These are phyloP conservation scores for Nesoenas mayeri DNA, from an alignment of 2,113 vertebrate species.

Conservation along the genomic window DNA sequence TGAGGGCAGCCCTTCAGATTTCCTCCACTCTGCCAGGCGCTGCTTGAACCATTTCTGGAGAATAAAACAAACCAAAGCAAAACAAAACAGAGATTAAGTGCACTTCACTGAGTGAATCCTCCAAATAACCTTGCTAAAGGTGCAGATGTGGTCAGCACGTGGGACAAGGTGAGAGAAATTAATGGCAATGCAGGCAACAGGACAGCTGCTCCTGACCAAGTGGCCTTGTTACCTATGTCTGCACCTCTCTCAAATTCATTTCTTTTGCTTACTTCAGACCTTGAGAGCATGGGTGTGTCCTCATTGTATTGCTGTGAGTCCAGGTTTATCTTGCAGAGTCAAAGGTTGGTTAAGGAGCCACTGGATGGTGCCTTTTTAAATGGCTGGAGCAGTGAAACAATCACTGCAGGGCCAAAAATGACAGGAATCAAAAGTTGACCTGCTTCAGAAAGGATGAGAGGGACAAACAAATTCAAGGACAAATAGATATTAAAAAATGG, in stretches of 20 bases:
- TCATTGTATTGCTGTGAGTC: background rate
- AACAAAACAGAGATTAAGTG: background rate
- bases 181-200: background rate
- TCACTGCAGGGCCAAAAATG: background rate
- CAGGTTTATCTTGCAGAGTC: background rate
- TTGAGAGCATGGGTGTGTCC: background rate
- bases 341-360: background rate
- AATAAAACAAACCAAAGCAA: background rate
- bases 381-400: background rate
- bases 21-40: conserved; percentile 88
- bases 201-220: fast-evolving
- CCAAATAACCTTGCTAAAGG: background rate
- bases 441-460: background rate
- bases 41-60: conserved; percentile 91
- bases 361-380: background rate
- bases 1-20: conserved; percentile 89
- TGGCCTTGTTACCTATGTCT: fast-evolving
- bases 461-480: background rate
- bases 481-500: background rate
- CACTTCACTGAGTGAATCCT: background rate
- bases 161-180: background rate
- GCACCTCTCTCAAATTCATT: background rate
- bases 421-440: background rate
- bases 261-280: background rate
- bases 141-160: background rate